Percentiles rank a stretch among this genome's conserved stretches.
Conservation (phyloP, 1,140 invertebrate species). For the Procambarus clarkii region DNA sequence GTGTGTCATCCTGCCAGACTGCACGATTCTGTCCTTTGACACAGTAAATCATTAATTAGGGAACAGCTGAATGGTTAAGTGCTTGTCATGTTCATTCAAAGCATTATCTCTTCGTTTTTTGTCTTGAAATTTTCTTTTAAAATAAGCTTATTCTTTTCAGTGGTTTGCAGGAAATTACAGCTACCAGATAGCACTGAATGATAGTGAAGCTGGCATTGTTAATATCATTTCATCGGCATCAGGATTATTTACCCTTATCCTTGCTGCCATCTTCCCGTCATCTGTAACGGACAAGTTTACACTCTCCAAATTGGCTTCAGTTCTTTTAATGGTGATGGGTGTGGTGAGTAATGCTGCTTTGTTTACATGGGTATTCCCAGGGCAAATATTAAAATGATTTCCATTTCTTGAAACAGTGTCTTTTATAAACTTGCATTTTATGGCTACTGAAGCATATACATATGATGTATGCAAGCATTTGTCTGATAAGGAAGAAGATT, state of each 20-base stretch:
- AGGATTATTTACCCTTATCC: conserved; percentile 86
- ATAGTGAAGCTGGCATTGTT: conserved; percentile 86
- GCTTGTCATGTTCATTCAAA: no score
- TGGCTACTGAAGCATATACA: no score
- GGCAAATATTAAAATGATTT: no score
- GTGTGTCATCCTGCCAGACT: no score
- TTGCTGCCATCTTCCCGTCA: conserved; percentile 88
- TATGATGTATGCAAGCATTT: no score
- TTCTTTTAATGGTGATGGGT: conserved; percentile 86
- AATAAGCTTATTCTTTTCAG: conserved; percentile 54
- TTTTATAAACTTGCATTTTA: no score
- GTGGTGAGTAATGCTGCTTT: conserved; percentile 79
- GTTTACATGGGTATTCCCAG: no score
- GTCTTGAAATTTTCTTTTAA: neutral
- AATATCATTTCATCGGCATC: conserved; percentile 89
- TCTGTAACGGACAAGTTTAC: conserved; percentile 86
- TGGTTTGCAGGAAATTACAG: conserved; percentile 90
- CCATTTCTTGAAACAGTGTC: no score
- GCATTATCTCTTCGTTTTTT: neutral
- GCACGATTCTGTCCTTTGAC: no score
- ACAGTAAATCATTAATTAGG: no score
- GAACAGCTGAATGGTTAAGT: no score
- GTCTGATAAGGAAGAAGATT: no score
- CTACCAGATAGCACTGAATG: conserved; percentile 86
- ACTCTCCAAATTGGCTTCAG: conserved; percentile 86